Evolutionary conservation across 2,797 vertebrate species (phyloP), one percentile per base, ranked within the genome.

Genomic region (Poecilia wingei): DNA sequence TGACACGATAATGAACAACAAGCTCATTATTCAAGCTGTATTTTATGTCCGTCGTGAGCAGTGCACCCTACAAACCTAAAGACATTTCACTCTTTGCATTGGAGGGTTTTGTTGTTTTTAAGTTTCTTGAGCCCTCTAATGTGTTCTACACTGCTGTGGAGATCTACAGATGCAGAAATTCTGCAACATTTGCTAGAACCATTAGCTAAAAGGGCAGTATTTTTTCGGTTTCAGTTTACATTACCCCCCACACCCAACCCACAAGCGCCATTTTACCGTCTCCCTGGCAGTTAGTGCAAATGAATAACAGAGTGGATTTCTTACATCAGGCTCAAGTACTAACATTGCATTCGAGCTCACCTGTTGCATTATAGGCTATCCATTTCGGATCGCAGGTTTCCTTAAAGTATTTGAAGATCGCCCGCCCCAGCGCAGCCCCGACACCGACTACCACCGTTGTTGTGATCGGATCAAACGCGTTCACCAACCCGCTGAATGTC

Each of bases 381-480:
- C 95, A 96, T 69, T 82, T 90, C 0, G 53, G 0, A 43, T 89
- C 78, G 43, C 95, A 96, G 2, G 75, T 89, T 79, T 96, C 95
- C 2, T 81, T 85, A 0, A 95, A 86, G 82, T 93, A 94, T 8
- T 86, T 89, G 83, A 91, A 95, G 9, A 96, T 78, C 0, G 55
- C 84, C 3, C 85, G 89, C 0, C 94, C 91, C 4, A 95, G 68
- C 2, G 82, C 79, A 0, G 86, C 86, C 1, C 89, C 79, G 4
- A 89, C 3, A 2, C 93, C 90, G 0, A 94, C 0, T 0, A 90
- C 47, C 8, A 94, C 7, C 0, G 93, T 81, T 3, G 93, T 90
- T 43, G 93, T 92, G 72, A 96, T 0, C 1, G 95, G 95, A 25
- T 96, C 96, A 49, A 96, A 91, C 10, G 94, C 71, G 64, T 75